Base-by-base conservation (phyloP, 2,888 invertebrate genomes). In the Oxycera nigricornis region DNA sequence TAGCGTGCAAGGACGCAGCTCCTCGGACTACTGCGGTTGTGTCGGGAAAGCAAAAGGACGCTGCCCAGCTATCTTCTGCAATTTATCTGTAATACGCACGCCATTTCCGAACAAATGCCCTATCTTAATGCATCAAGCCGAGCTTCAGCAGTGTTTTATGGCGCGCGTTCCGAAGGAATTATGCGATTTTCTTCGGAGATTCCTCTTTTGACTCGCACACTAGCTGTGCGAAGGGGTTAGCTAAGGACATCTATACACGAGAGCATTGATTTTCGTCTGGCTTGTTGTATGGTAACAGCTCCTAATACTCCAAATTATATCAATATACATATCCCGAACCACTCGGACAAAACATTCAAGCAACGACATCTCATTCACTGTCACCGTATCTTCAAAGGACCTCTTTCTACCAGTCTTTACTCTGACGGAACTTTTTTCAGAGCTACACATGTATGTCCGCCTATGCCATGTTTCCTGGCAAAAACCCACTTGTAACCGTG, bases 81-180 rank as follows among this genome's bases (percentile, higher is more conserved):
- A 76, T 76, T 76, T 76, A 76, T 76, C 76, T 76, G 68, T 76
- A 74, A 76, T 76, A 76, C 76, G 76, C 76, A 76, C 76, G 74
- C 76, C 74, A 76, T 76, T 76, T 76, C 76, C 76, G 72, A 72
- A 57, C 57, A 35, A 72, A 31, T 72, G 24, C 74, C 68, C 76
- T 76, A 76, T 76, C 76, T 74, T 76, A 74, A 74, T 74, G 74
- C 74, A 74, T 74, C 74, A 74, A 76, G 72, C 52, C 73, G 39
- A 46, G 62, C 50, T 73, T 61, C 50, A 35, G 24, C 61, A 57
- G 50, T 73, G 73, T 73, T 73, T 73, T 73, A 73, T 73, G 62
- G 73, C 11, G 26, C 72, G 72, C 50, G 72, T 50, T 72, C 39
- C 57, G 14, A 31, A 72, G 57, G 57, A 72, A 57, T 72, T 72